Evolutionary conservation across 2,113 vertebrate species (phyloP).

Genomic region (Eulemur rufifrons): DNA sequence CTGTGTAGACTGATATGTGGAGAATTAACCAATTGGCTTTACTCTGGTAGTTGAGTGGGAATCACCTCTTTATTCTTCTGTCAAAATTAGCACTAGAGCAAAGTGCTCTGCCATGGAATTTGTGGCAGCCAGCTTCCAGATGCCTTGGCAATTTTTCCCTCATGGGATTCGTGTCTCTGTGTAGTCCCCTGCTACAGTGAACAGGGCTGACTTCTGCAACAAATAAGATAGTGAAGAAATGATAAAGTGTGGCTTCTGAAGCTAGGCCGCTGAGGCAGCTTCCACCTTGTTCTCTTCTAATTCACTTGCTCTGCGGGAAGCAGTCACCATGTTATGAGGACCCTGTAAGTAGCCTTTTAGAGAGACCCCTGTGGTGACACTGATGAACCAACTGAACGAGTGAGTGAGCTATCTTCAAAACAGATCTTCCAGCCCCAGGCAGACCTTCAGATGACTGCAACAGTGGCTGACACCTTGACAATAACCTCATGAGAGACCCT

Average conservation of each 20-base stretch:
- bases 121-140: background rate
- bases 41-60: background rate
- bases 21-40: background rate
- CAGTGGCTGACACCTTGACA: background rate
- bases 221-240: background rate
- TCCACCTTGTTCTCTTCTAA: background rate
- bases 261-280: background rate
- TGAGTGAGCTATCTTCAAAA: background rate
- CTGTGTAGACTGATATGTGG: background rate
- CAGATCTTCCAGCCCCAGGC: background rate
- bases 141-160: background rate
- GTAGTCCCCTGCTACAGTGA: accelerated
- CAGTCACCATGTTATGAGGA: background rate
- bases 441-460: background rate
- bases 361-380: background rate
- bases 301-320: background rate
- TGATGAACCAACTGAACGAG: background rate
- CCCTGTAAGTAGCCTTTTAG: background rate
- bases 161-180: background rate
- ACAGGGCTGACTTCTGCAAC: background rate
- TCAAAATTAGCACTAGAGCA: background rate
- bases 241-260: background rate
- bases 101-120: background rate
- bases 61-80: background rate
- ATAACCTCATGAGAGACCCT: background rate